Evolutionary conservation across 1,140 invertebrate genomes (phyloP).

Genomic region (Chrysomallon squamiferum): DNA sequence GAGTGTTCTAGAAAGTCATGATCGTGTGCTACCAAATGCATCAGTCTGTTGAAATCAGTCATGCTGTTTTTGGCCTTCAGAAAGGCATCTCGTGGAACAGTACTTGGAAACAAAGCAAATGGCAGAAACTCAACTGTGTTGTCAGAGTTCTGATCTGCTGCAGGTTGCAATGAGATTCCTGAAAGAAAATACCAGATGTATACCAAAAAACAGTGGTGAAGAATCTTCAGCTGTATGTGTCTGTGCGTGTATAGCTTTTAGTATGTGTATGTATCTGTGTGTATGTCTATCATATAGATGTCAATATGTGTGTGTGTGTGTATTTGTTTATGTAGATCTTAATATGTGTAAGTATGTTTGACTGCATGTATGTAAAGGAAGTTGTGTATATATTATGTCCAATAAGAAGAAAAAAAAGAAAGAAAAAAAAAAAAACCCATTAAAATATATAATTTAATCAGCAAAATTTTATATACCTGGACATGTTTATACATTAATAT

Average conservation of each 20-base stretch:
- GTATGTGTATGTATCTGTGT: neutral
- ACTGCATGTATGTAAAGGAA: no score
- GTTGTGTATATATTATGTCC: no score
- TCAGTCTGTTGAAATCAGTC: constrained; percentile 80
- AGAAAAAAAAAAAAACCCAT: no score
- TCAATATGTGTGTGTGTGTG: neutral
- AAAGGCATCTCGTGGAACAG: constrained; percentile 81
- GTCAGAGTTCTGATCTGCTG: constrained; percentile 11
- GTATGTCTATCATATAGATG: neutral
- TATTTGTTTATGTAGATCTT: no score
- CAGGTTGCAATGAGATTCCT: constrained; percentile 45
- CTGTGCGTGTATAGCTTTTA: neutral
- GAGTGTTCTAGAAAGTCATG: constrained; percentile 78
- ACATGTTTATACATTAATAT: no score
- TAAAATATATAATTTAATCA: no score
- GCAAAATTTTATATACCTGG: no score
- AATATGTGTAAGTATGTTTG: neutral
- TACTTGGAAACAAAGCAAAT: constrained; percentile 85
- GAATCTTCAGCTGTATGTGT: neutral
- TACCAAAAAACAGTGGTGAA: neutral
- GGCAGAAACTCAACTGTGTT: constrained; percentile 37
- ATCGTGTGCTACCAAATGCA: constrained; percentile 88
- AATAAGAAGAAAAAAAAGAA: no score
- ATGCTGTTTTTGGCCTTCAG: constrained; percentile 78
- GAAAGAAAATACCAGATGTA: neutral